These are phyloP conservation scores for Phocoena phocoena DNA, from an alignment of 2,113 vertebrate species.

Conservation along the genomic window DNA sequence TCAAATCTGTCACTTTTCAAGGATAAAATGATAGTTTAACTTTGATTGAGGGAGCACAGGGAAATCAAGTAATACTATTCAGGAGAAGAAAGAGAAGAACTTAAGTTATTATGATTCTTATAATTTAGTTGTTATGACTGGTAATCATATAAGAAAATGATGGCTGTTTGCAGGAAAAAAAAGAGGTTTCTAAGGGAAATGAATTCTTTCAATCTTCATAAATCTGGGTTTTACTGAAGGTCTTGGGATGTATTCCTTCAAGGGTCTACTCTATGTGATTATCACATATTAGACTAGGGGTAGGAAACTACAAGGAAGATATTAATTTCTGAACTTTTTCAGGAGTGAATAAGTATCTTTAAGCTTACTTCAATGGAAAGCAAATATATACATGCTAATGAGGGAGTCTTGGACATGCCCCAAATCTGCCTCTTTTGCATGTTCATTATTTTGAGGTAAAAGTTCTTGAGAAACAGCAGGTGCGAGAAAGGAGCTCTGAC, in stretches of 20 bases:
- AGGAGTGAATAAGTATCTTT: not conserved
- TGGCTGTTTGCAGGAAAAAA: not conserved
- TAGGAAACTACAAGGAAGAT: not conserved
- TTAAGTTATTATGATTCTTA: not conserved
- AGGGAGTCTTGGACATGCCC: not conserved
- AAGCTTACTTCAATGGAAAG: not conserved
- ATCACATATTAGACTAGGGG: not conserved
- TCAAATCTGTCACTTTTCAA: constrained; percentile 61
- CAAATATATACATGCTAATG: not conserved
- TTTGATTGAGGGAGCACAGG: constrained; percentile 27
- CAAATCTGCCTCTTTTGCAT: not conserved
- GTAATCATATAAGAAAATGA: constrained; percentile 27
- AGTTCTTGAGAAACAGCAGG: not conserved
- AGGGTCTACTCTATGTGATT: not conserved
- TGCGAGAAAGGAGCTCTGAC: not conserved
- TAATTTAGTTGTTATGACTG: constrained; percentile 49
- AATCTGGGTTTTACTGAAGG: not conserved
- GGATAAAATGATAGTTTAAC: constrained; percentile 53
- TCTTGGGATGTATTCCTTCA: not conserved
- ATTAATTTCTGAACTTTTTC: not conserved
- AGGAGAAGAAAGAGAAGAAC: not conserved
- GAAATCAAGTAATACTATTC: constrained; percentile 25
- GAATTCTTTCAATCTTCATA: not conserved
- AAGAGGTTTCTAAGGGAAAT: not conserved
- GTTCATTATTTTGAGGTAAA: not conserved